Percentiles rank a stretch among this genome's conserved stretches.
These are phyloP conservation scores for Serranus cabrilla DNA, from an alignment of 2,797 vertebrate genomes.

Conservation along the genomic window DNA sequence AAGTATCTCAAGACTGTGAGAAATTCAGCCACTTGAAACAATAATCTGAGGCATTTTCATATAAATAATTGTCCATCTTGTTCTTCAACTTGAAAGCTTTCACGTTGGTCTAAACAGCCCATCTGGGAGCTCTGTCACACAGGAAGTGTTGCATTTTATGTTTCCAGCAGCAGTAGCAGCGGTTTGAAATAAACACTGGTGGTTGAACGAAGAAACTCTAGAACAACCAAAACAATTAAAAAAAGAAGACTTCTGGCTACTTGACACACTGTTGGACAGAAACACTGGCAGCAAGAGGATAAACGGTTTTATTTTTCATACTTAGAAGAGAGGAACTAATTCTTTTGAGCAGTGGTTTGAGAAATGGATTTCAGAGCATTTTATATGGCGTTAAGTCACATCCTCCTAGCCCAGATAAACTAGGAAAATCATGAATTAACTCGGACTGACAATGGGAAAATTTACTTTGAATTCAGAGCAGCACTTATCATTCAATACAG, in stretches of 20 bases:
- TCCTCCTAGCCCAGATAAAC: neutral
- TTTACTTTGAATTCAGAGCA: constrained; percentile 2
- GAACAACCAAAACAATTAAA: constrained; percentile 19
- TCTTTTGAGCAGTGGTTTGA: neutral
- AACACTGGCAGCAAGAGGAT: neutral
- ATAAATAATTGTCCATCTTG: constrained; percentile 1
- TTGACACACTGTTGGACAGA: constrained; percentile 3
- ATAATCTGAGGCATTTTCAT: neutral
- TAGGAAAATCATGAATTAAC: constrained; percentile 4
- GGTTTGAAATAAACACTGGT: constrained; percentile 22
- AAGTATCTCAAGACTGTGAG: neutral
- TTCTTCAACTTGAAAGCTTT: constrained; percentile 12
- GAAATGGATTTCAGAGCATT: constrained; percentile 10
- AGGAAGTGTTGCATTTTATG: constrained; percentile 22
- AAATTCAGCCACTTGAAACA: constrained; percentile 15
- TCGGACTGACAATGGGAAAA: neutral
- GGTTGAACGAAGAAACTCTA: constrained; percentile 11
- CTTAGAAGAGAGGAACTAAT: constrained; percentile 20
- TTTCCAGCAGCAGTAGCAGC: constrained; percentile 15
- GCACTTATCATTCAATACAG: neutral
- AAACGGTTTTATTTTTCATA: constrained; percentile 13
- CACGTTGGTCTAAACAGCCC: neutral
- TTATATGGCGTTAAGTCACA: constrained; percentile 9
- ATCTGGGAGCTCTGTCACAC: neutral
- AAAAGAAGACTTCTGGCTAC: constrained; percentile 4